Percentiles rank a stretch among this genome's conserved stretches.
Evolutionary conservation across 37 sponge, comb jelly and placozoan species (phyloP).

Genomic region (Mnemiopsis leidyi): DNA sequence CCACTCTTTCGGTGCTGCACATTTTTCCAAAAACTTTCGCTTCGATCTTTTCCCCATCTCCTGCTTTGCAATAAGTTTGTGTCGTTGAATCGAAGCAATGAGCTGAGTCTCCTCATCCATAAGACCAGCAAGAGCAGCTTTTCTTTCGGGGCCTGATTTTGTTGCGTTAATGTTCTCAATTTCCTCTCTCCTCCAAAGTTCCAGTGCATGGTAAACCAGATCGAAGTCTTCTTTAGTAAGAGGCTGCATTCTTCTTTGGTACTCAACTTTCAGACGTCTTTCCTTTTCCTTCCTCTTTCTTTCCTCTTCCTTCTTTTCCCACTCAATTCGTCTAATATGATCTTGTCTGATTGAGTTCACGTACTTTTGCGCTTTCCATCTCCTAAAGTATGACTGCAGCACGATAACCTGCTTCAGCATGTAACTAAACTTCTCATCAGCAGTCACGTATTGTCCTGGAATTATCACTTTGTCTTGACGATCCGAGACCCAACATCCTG

Average conservation of each 20-base stretch:
- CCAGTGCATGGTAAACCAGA: constrained; percentile 85
- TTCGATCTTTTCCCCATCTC: constrained; percentile 68
- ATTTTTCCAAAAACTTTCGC: constrained; percentile 71
- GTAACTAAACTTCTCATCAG: constrained; percentile 78
- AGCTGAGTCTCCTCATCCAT: constrained; percentile 92
- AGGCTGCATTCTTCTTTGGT: constrained; percentile 86
- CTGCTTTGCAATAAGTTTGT: constrained; percentile 75
- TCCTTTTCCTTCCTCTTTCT: constrained; percentile 75
- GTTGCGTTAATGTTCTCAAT: constrained; percentile 75
- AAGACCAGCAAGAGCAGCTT: constrained; percentile 88
- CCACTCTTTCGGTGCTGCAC: constrained; percentile 82
- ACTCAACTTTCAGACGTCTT: constrained; percentile 75
- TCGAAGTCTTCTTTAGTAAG: constrained; percentile 90
- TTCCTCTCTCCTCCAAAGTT: constrained; percentile 91
- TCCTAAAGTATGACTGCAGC: constrained; percentile 79
- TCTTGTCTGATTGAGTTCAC: constrained; percentile 74
- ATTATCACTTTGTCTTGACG: constrained; percentile 69
- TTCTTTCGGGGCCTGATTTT: constrained; percentile 81
- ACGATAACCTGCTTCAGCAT: constrained; percentile 79
- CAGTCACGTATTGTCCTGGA: constrained; percentile 78
- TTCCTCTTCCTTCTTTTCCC: constrained; percentile 74
- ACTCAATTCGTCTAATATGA: constrained; percentile 65
- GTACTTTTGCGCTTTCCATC: constrained; percentile 79
- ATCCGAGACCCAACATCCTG: constrained; percentile 74
- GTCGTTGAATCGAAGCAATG: constrained; percentile 88